Percentiles rank a stretch among this genome's conserved stretches.
These are phyloP conservation scores for Lasioglossum zephyrum DNA, from an alignment of 2,888 invertebrate genomes.

Conservation along the genomic window DNA sequence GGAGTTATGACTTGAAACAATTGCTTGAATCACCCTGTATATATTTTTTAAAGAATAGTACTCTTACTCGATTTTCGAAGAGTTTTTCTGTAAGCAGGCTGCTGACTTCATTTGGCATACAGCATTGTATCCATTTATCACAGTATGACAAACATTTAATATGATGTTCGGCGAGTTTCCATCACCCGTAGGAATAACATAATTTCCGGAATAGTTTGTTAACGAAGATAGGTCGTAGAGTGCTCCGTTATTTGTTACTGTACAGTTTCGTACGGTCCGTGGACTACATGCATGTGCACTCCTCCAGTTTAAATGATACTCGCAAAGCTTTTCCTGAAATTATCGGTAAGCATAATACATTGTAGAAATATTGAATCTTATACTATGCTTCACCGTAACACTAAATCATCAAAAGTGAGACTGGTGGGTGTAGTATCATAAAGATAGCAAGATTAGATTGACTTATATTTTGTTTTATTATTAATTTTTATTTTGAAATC, in stretches of 20 bases:
- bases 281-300: constrained; percentile 73
- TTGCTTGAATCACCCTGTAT: too few relatives aligned
- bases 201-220: constrained; percentile 75
- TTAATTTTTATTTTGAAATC: too few relatives aligned
- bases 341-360: constrained; percentile 26
- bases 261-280: constrained; percentile 68
- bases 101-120: constrained; percentile 64
- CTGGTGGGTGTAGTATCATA: too few relatives aligned
- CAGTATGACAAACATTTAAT: constrained; percentile 80
- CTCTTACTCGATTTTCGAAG: constrained; percentile 10
- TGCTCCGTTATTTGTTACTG: constrained; percentile 58
- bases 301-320: constrained; percentile 74
- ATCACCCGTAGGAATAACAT: constrained; percentile 68
- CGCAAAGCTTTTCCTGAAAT: constrained; percentile 62
- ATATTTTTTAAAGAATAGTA: neutral
- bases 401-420: too few relatives aligned
- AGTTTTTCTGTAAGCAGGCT: constrained; percentile 63
- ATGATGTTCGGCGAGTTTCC: constrained; percentile 64
- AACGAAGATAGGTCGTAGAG: constrained; percentile 76
- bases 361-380: neutral
- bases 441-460: too few relatives aligned
- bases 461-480: too few relatives aligned
- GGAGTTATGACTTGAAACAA: too few relatives aligned
- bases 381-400: neutral
- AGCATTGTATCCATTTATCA: constrained; percentile 70